Conservation (phyloP, 1,140 invertebrate genomes). For the Lethocerus indicus region DNA sequence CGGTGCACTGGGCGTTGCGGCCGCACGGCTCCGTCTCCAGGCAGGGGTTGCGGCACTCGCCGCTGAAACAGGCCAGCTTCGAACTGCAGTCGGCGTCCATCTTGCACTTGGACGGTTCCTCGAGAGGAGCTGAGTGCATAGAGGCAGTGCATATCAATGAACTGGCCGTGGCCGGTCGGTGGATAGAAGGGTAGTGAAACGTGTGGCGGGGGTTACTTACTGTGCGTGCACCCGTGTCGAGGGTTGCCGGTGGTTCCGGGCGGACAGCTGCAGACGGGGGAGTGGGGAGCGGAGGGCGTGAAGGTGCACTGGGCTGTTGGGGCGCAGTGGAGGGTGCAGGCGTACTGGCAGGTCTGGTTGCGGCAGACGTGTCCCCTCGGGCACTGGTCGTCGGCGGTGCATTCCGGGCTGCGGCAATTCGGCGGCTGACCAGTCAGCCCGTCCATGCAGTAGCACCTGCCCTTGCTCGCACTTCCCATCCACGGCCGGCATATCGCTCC, state of each 20-base stretch:
- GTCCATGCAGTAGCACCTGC: conserved; percentile 61
- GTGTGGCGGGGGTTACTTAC: too few species aligned
- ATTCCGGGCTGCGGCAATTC: conserved; percentile 60
- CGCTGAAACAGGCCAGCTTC: conserved; percentile 64
- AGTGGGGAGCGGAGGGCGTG: conserved; percentile 56
- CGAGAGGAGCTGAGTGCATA: too few species aligned
- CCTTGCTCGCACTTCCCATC: conserved; percentile 48
- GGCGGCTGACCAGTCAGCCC: conserved; percentile 57
- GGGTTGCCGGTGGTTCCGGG: conserved; percentile 69
- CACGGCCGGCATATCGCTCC: conserved; percentile 61
- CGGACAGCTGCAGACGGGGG: conserved; percentile 60
- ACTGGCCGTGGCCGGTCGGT: too few species aligned
- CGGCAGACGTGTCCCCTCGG: conserved; percentile 53
- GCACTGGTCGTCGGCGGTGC: conserved; percentile 51
- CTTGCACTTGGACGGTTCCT: conserved; percentile 47
- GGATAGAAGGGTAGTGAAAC: too few species aligned
- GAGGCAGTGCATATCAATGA: too few species aligned
- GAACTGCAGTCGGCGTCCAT: conserved; percentile 70
- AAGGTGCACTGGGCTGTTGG: conserved; percentile 56
- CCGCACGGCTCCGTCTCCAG: conserved; percentile 61
- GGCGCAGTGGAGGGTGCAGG: conserved; percentile 59
- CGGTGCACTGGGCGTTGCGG: conserved; percentile 54
- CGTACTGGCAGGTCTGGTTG: conserved; percentile 56
- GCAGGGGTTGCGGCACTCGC: conserved; percentile 69
- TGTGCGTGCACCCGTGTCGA: conserved; percentile 38